Evolutionary conservation across 2,113 vertebrate species (phyloP).

Genomic region (Menura novaehollandiae): DNA sequence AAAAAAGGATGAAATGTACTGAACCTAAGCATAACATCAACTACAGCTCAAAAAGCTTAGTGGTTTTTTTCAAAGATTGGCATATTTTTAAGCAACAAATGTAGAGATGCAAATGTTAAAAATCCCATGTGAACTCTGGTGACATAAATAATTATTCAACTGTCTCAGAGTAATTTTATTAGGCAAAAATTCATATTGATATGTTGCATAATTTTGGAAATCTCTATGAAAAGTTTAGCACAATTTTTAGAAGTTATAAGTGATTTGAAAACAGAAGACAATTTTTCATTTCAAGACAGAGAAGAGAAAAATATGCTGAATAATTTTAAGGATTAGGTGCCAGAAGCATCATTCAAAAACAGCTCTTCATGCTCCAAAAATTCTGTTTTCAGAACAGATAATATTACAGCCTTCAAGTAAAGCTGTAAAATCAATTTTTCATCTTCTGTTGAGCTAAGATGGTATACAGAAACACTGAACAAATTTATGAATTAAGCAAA

Average conservation of each 20-base stretch:
- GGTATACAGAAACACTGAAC: neutral
- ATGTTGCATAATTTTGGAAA: neutral
- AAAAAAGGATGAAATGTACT: neutral
- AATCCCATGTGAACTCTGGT: neutral
- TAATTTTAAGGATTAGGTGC: neutral
- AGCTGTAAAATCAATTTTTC: neutral
- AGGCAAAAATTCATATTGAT: neutral
- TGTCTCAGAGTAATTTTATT: neutral
- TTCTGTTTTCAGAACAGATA: neutral
- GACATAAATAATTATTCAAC: neutral
- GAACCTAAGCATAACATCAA: neutral
- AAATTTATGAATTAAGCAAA: neutral
- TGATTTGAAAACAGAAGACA: neutral
- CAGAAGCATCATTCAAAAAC: neutral
- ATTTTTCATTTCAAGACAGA: neutral
- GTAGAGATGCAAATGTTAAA: neutral
- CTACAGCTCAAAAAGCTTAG: neutral
- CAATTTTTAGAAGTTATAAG: neutral
- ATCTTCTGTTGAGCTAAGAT: neutral
- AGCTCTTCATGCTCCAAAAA: neutral
- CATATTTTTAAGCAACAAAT: neutral
- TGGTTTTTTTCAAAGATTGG: neutral
- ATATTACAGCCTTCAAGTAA: neutral
- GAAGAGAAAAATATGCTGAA: neutral
- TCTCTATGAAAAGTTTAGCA: neutral